Conservation (phyloP, 2,113 vertebrate species). For the Ptilonorhynchus violaceus region DNA sequence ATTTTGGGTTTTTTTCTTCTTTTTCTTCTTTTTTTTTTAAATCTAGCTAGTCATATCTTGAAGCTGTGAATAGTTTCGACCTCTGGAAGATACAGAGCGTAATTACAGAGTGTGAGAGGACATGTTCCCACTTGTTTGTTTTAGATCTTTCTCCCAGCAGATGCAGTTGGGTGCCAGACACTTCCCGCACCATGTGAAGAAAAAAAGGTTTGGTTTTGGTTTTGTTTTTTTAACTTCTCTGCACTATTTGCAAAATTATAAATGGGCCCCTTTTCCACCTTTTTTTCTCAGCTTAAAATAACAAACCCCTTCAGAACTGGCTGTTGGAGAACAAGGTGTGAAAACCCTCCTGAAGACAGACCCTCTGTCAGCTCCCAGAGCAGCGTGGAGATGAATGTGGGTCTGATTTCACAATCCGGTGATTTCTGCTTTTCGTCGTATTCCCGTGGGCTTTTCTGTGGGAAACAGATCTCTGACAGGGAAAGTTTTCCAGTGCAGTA, state of each 20-base stretch:
- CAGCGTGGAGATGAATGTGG: fast-evolving
- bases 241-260: neutral
- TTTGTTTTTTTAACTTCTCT: neutral
- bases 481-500: neutral
- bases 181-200: neutral
- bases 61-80: neutral
- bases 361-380: neutral
- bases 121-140: neutral
- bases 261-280: neutral
- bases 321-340: neutral
- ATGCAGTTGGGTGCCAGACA: neutral
- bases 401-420: neutral
- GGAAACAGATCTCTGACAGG: neutral
- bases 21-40: neutral
- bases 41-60: neutral
- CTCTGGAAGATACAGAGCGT: neutral
- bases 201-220: neutral
- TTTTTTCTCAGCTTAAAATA: neutral
- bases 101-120: neutral
- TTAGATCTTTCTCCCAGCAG: neutral
- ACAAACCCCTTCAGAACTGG: neutral
- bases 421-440: neutral
- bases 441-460: slow-evolving; percentile 18
- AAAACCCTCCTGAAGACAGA: neutral
- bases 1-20: neutral